Evolutionary conservation across 2,113 vertebrate species (phyloP), one percentile per base, ranked within the genome.

Genomic region (Rafetus swinhoei): DNA sequence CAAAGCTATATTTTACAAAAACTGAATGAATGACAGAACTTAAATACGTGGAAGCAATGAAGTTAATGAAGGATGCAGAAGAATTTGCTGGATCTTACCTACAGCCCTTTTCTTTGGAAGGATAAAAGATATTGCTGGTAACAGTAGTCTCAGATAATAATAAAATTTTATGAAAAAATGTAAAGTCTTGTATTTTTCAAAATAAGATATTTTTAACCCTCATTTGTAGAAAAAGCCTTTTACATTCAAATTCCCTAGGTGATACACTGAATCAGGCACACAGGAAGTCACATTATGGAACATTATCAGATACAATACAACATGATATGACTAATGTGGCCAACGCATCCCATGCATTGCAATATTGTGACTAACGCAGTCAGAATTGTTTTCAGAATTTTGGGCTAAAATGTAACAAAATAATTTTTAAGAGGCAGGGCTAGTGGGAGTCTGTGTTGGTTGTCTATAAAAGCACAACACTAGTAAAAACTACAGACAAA

Each of bases 61-160:
- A 96, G 87, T 91, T 97, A 97, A 97, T 96, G 95, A 97, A 95
- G 87, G 94, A 80, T 93, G 95, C 39, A 84, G 85, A 93, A 90
- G 86, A 83, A 77, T 90, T 91, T 95, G 93, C 93, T 0, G 24
- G 91, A 94, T 93, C 85, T 93, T 90, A 90, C 85, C 89, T 93
- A 93, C 65, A 95, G 92, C 86, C 95, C 72, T 86, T 96, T 79
- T 93, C 93, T 90, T 52, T 45, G 84, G 32, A 72, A 86, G 81
- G 14, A 85, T 90, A 90, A 82, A 65, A 90, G 25, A 59, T 94
- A 88, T 90, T 97, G 85, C 90, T 93, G 95, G 82, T 87, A 94
- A 87, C 90, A 86, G 79, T 84, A 83, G 54, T 89, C 86, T 88
- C 90, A 90, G 95, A 86, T 89, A 93, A 89, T 57, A 84, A 87